phyloP scores from a whole-genome alignment of 2,113 vertebrate species.

The Pelvicachromis taeniatus region DNA sequence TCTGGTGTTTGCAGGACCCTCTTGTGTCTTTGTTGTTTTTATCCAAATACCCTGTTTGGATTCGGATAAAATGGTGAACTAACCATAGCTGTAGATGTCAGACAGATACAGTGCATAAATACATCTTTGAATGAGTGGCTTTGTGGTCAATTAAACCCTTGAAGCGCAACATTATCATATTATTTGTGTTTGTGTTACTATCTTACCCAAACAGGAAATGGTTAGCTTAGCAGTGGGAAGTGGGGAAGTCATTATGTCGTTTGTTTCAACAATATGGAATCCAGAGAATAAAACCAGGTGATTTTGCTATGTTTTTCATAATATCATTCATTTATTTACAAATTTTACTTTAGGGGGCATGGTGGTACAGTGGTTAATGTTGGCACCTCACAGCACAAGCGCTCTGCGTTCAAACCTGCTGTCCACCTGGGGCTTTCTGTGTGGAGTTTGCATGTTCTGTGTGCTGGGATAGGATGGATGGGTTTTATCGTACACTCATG shows the following conservation, averaged over 20 bases:
- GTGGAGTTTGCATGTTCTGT: background rate
- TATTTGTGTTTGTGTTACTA: background rate
- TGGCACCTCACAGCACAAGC: background rate
- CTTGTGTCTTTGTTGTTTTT: background rate
- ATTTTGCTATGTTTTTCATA: background rate
- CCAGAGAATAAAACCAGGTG: background rate
- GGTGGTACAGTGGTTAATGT: background rate
- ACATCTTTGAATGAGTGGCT: background rate
- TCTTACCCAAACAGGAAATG: background rate
- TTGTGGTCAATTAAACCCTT: background rate
- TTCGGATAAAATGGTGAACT: background rate
- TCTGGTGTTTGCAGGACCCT: background rate
- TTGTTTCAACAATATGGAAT: background rate
- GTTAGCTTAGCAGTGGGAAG: background rate
- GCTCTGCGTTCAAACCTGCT: background rate
- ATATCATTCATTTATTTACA: background rate
- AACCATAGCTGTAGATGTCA: background rate
- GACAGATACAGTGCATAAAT: background rate
- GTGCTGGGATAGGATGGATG: background rate
- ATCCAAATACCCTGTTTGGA: background rate
- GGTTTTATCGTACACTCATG: conserved; percentile 86
- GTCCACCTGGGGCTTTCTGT: background rate
- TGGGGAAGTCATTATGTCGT: fast-evolving
- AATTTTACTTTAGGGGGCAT: background rate
- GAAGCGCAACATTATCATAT: background rate